Conservation (phyloP, 2,888 invertebrate genomes). For the Caenorhabditis panamensis region DNA sequence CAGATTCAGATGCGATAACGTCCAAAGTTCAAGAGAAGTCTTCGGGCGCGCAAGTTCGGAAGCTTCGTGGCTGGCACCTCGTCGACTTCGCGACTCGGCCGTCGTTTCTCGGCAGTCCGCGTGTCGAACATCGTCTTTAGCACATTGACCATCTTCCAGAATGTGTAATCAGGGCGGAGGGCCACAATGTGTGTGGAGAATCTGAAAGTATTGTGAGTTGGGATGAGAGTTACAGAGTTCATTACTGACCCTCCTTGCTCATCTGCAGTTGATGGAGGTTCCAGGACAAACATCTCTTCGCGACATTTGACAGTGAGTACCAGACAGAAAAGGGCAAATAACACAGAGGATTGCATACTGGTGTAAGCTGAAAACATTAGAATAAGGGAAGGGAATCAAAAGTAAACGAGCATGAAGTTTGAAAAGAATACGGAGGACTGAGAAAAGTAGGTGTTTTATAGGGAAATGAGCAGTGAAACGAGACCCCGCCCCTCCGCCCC, state of each 20-base stretch:
- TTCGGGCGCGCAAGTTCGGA: slow-evolving; percentile 46
- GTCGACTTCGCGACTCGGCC: slow-evolving; percentile 34
- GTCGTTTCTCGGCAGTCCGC: slow-evolving; percentile 49
- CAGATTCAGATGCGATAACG: slow-evolving; percentile 46
- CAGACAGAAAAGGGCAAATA: slow-evolving; percentile 2
- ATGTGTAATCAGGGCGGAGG: slow-evolving; percentile 65
- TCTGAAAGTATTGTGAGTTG: slow-evolving; percentile 24
- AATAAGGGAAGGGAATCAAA: not conserved
- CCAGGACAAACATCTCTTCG: slow-evolving; percentile 42
- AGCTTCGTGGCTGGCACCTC: slow-evolving; percentile 19
- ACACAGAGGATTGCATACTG: slow-evolving; percentile 18
- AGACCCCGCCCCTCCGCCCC: not conserved
- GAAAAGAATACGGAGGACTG: not conserved
- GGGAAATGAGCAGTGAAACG: not conserved
- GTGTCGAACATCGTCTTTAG: slow-evolving; percentile 63
- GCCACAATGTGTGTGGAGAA: slow-evolving; percentile 62
- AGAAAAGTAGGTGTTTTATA: not conserved
- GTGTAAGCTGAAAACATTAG: not conserved
- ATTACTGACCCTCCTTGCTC: slow-evolving; percentile 47
- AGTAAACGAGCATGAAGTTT: not conserved
- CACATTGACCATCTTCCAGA: slow-evolving; percentile 66
- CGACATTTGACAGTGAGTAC: slow-evolving; percentile 23
- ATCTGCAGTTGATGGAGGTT: slow-evolving; percentile 33
- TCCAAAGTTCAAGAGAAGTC: slow-evolving; percentile 59
- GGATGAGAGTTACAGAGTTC: not conserved